phyloP scores from a whole-genome alignment of 2,113 vertebrate genomes.

The Podarcis raffonei region DNA sequence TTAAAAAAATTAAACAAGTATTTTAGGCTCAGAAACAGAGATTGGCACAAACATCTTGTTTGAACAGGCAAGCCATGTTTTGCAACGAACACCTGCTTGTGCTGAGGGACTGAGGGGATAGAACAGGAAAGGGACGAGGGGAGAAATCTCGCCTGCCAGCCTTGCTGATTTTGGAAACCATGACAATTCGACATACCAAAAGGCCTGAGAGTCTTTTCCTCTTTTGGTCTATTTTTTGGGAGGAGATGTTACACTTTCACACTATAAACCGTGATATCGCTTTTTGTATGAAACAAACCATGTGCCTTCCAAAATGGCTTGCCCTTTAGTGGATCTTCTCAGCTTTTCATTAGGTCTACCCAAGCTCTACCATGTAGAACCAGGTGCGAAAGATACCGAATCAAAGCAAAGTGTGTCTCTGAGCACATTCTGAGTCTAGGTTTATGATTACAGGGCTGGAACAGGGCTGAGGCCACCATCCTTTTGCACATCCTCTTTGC shows the following conservation, averaged over 20 bases:
- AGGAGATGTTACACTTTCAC: conserved; percentile 36
- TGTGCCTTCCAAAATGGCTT: conserved; percentile 19
- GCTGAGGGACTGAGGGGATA: conserved; percentile 20
- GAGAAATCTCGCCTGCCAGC: conserved; percentile 39
- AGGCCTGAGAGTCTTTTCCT: conserved; percentile 34
- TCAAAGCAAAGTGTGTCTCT: too few species aligned
- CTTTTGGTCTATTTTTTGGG: conserved; percentile 46
- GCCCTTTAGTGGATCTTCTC: not conserved
- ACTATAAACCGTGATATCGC: not conserved
- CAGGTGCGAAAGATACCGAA: too few species aligned
- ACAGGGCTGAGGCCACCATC: too few species aligned
- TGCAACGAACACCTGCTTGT: conserved; percentile 64
- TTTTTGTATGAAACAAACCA: not conserved
- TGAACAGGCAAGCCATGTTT: conserved; percentile 39
- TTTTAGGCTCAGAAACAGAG: conserved; percentile 37
- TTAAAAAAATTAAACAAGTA: conserved; percentile 19
- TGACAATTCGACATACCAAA: conserved; percentile 50
- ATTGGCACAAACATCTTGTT: conserved; percentile 13
- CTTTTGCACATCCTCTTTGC: too few species aligned
- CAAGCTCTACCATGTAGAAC: too few species aligned
- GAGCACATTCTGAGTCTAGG: too few species aligned
- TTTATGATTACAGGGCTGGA: too few species aligned
- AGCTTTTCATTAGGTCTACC: too few species aligned
- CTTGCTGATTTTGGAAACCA: conserved; percentile 54
- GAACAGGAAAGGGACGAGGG: conserved; percentile 48